Percentiles rank a stretch among this genome's conserved stretches.
Conservation (phyloP, 2,888 invertebrate genomes). For the Oscheius sp. region DNA sequence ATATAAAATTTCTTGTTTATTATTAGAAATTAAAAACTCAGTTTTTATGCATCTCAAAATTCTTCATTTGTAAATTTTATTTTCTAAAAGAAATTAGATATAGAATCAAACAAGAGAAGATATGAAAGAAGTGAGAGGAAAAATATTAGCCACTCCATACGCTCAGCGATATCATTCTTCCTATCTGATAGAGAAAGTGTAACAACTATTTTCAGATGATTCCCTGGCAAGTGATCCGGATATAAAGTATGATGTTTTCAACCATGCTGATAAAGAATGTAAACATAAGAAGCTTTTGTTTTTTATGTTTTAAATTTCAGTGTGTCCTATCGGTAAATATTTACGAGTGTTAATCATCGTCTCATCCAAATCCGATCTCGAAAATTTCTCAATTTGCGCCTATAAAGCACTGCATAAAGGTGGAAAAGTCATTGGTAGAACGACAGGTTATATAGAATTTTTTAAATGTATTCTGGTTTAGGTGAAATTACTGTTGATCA, state of each 20-base stretch:
- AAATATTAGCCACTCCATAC: no score
- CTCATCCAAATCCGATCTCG: constrained; percentile 1
- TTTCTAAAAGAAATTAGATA: no score
- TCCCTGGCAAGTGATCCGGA: background rate
- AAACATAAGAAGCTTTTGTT: no score
- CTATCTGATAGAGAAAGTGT: no score
- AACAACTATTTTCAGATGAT: background rate
- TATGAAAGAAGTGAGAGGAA: no score
- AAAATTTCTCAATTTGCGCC: constrained; percentile 5
- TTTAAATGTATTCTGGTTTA: background rate
- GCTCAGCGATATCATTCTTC: no score
- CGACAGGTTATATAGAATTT: background rate
- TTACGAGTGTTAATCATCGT: background rate
- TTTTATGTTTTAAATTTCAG: no score
- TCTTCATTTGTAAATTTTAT: no score
- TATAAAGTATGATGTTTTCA: background rate
- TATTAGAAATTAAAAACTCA: no score
- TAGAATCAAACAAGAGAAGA: no score
- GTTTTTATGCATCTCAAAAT: no score
- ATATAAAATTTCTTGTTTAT: no score
- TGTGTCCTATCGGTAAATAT: background rate
- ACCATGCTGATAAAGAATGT: background rate
- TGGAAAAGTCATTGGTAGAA: background rate
- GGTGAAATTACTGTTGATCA: constrained; percentile 6
- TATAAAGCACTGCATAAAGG: constrained; percentile 14